Evolutionary conservation across 2,113 vertebrate genomes (phyloP).

Genomic region (Dipodomys merriami): DNA sequence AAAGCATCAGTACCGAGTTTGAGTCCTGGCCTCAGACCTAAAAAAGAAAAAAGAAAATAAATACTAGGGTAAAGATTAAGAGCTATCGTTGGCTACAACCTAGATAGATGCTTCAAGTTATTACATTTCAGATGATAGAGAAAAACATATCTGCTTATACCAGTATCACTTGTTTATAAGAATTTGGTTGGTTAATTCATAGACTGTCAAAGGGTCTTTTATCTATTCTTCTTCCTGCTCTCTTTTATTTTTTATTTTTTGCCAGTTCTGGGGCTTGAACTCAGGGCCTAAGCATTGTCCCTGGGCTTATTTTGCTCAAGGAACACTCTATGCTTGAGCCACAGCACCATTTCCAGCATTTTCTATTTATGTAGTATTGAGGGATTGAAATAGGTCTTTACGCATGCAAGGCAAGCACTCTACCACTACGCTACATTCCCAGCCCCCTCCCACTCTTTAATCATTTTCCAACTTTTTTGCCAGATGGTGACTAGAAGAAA

Average conservation of each 20-base stretch:
- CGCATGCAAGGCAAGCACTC: too few relatives aligned
- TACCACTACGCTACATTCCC: too few relatives aligned
- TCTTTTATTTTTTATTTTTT: background rate
- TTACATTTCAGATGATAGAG: background rate
- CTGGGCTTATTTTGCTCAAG: too few relatives aligned
- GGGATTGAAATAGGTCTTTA: too few relatives aligned
- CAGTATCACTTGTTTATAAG: background rate
- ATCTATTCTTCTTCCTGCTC: background rate
- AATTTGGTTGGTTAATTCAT: slow-evolving; percentile 13
- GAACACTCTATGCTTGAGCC: too few relatives aligned
- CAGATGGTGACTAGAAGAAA: background rate
- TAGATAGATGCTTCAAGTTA: background rate
- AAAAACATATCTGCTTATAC: slow-evolving; percentile 3
- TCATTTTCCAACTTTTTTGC: background rate
- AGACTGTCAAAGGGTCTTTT: slow-evolving; percentile 5
- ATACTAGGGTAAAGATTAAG: background rate
- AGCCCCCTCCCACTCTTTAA: too few relatives aligned
- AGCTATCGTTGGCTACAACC: background rate
- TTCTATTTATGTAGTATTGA: too few relatives aligned
- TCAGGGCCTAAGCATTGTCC: too few relatives aligned
- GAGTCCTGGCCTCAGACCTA: too few relatives aligned
- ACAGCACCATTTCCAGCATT: too few relatives aligned
- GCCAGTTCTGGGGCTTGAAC: background rate
- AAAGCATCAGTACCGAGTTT: too few relatives aligned
- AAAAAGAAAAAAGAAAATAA: too few relatives aligned